Conservation (phyloP, 1,140 invertebrate species). For the Drosophila equinoxialis region DNA sequence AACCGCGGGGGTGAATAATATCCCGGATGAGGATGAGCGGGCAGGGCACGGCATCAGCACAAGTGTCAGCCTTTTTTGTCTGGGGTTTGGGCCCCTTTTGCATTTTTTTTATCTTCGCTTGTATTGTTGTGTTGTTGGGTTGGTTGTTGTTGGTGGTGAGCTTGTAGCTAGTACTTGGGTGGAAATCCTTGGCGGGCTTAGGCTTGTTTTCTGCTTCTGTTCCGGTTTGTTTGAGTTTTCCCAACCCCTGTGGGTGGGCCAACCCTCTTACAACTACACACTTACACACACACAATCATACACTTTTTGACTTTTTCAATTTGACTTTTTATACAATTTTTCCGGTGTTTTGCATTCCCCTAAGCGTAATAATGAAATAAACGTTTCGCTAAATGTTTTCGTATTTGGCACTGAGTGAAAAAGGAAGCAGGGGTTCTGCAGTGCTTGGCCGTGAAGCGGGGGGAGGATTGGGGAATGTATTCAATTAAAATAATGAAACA, state of each 20-base stretch:
- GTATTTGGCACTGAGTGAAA: constrained; percentile 57
- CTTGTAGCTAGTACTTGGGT: constrained; percentile 49
- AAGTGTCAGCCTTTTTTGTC: constrained; percentile 65
- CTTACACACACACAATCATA: neutral
- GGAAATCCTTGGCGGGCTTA: constrained; percentile 39
- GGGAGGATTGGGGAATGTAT: constrained; percentile 6
- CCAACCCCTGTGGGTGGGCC: constrained; percentile 53
- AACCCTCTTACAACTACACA: constrained; percentile 13
- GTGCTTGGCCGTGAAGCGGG: neutral
- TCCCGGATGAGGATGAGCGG: neutral
- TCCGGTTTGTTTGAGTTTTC: constrained; percentile 59
- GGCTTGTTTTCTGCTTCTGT: constrained; percentile 57
- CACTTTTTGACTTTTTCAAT: constrained; percentile 79
- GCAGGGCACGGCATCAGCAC: constrained; percentile 29
- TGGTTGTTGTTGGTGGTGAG: constrained; percentile 51
- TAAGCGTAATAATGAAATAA: constrained; percentile 82
- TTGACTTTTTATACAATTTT: constrained; percentile 58
- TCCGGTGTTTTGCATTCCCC: constrained; percentile 32
- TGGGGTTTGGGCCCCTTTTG: constrained; percentile 13
- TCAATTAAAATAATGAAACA: constrained; percentile 71
- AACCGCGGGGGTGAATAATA: constrained; percentile 27
- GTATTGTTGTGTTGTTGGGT: constrained; percentile 10
- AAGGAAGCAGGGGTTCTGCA: constrained; percentile 1
- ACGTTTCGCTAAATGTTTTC: constrained; percentile 79
- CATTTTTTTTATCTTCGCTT: neutral